A percentile compares a stretch with the other conserved stretches of the same genome.
These are phyloP conservation scores for Triplophysa tibetana DNA, from an alignment of 2,113 vertebrate species.

Conservation along the genomic window DNA sequence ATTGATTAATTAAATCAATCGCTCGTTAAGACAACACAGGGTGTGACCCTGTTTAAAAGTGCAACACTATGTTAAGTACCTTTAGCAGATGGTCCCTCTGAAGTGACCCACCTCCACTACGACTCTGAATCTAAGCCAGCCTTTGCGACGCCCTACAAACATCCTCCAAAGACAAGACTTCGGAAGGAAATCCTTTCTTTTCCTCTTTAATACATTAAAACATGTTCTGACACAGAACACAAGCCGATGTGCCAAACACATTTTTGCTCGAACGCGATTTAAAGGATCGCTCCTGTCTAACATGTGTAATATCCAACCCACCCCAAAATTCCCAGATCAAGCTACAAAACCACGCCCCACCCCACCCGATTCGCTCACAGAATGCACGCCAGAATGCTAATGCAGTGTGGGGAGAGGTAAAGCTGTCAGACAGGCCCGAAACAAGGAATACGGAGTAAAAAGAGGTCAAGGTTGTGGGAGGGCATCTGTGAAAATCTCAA, in stretches of 20 bases:
- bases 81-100: constrained; percentile 41
- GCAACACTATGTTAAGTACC: constrained; percentile 61
- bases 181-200: constrained; percentile 50
- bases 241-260: constrained; percentile 61
- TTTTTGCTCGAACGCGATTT: constrained; percentile 60
- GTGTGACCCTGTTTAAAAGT: constrained; percentile 57
- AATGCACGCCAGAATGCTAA: constrained; percentile 43
- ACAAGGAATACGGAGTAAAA: constrained; percentile 30
- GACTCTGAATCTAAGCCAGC: constrained; percentile 34
- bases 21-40: constrained; percentile 52
- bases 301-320: constrained; percentile 47
- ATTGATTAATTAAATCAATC: constrained; percentile 40
- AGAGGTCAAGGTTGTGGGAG: constrained; percentile 50
- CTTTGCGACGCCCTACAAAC: constrained; percentile 35
- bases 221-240: constrained; percentile 83
- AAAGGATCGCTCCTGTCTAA: constrained; percentile 62
- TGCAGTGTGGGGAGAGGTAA: constrained; percentile 41
- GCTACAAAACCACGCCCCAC: constrained; percentile 60
- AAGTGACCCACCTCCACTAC: constrained; percentile 43
- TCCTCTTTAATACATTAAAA: constrained; percentile 71
- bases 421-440: constrained; percentile 49
- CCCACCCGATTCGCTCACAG: constrained; percentile 45
- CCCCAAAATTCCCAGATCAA: constrained; percentile 39
- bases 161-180: constrained; percentile 58
- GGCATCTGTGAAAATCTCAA: constrained; percentile 61